These are phyloP conservation scores for Drosophila kokeensis DNA, from an alignment of 2,888 invertebrate species.

Conservation along the genomic window DNA sequence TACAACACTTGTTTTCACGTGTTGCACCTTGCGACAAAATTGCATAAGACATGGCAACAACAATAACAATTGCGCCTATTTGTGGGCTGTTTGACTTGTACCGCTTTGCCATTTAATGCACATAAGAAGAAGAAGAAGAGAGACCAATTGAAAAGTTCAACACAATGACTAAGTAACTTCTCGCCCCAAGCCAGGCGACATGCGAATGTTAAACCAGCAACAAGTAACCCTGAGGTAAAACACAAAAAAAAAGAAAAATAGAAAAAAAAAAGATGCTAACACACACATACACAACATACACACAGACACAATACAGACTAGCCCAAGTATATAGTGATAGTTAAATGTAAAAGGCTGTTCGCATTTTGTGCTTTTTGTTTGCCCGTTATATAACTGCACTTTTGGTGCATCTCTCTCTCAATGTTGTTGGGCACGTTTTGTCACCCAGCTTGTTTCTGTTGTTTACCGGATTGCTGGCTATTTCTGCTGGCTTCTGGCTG, in stretches of 20 bases:
- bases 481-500: constrained; percentile 21
- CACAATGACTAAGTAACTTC: constrained; percentile 50
- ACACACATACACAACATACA: constrained; percentile 19
- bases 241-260: background rate
- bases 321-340: constrained; percentile 34
- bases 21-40: constrained; percentile 46
- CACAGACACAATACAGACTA: constrained; percentile 3
- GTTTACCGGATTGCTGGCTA: constrained; percentile 11
- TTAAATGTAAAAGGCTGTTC: constrained; percentile 69
- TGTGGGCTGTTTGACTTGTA: constrained; percentile 9
- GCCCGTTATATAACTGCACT: constrained; percentile 76
- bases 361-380: constrained; percentile 25
- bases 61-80: constrained; percentile 20
- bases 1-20: constrained; percentile 20
- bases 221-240: constrained; percentile 52
- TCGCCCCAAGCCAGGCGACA: constrained; percentile 34
- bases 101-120: constrained; percentile 51
- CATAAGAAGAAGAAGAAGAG: constrained; percentile 6
- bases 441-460: constrained; percentile 62
- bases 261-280: constrained; percentile 21
- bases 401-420: constrained; percentile 59
- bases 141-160: constrained; percentile 41
- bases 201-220: constrained; percentile 25
- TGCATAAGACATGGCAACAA: constrained; percentile 20
- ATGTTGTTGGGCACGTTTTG: constrained; percentile 67